Conservation (phyloP, 2,113 vertebrate species). For the Lucifuga dentata region DNA sequence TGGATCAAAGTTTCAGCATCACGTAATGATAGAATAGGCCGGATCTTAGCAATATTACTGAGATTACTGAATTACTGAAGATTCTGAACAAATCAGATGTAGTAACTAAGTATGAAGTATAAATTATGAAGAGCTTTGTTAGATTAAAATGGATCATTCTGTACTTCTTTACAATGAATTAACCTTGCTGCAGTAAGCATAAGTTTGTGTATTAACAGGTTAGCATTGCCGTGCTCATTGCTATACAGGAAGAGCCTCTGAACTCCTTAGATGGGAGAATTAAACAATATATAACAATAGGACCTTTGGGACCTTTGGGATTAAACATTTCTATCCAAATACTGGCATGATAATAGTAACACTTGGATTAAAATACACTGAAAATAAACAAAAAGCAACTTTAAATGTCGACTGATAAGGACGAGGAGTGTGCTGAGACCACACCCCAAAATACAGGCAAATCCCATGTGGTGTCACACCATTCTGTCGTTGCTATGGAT, state of each 20-base stretch:
- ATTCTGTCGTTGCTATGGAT: constrained; percentile 73
- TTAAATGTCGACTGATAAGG: neutral
- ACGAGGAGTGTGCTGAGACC: constrained; percentile 40
- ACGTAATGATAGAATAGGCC: no score
- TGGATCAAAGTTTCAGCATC: no score
- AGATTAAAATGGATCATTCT: constrained; percentile 17
- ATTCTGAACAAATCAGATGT: constrained; percentile 29
- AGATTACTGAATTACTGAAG: no score
- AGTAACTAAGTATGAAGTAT: constrained; percentile 20
- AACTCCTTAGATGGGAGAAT: no score
- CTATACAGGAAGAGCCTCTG: constrained; percentile 7
- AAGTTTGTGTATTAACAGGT: no score
- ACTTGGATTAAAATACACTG: neutral
- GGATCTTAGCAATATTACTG: no score
- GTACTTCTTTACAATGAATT: neutral
- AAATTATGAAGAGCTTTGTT: constrained; percentile 16
- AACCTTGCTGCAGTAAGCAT: no score
- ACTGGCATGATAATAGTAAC: neutral
- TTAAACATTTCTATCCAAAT: neutral
- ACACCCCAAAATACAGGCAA: constrained; percentile 67
- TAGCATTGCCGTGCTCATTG: neutral
- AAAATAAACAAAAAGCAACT: constrained; percentile 33
- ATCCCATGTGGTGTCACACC: constrained; percentile 71
- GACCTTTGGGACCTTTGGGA: no score
- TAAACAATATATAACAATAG: neutral